Evolutionary conservation across 2,113 vertebrate species (phyloP).

Genomic region (Seriola rivoliana): DNA sequence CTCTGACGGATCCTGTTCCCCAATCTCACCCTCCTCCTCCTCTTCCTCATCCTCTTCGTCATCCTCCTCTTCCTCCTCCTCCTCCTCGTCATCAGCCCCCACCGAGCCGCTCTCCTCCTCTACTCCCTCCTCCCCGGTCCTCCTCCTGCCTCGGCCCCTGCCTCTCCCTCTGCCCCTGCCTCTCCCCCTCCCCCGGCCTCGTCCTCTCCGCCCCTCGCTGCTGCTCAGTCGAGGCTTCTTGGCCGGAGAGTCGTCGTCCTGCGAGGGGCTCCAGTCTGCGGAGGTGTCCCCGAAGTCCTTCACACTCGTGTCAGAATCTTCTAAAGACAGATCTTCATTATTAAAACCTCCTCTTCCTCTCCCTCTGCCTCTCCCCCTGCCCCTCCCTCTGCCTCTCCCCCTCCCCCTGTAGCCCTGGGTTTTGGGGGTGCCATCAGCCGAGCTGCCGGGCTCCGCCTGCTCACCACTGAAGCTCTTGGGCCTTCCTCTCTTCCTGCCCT

Average conservation of each 20-base stretch:
- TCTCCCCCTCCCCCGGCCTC: conserved; percentile 61
- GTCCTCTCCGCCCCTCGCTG: conserved; percentile 53
- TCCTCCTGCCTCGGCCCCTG: conserved; percentile 59
- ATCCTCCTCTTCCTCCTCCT: conserved; percentile 32
- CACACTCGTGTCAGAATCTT: conserved; percentile 59
- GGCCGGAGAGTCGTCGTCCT: conserved; percentile 38
- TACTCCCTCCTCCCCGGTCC: neutral
- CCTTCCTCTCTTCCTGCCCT: conserved; percentile 83
- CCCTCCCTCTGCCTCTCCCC: conserved; percentile 48
- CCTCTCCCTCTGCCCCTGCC: conserved; percentile 33
- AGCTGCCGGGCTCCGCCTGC: conserved; percentile 31
- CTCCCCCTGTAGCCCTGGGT: conserved; percentile 48
- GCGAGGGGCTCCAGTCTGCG: conserved; percentile 76
- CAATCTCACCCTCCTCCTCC: conserved; percentile 82
- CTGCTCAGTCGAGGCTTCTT: conserved; percentile 59
- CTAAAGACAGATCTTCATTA: conserved; percentile 27
- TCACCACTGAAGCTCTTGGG: conserved; percentile 62
- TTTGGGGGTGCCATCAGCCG: neutral
- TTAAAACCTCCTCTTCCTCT: conserved; percentile 42
- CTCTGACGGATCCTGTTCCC: conserved; percentile 54
- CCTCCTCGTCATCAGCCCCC: conserved; percentile 27
- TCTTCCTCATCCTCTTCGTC: conserved; percentile 60
- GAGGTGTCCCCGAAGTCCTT: conserved; percentile 74
- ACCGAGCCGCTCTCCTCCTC: conserved; percentile 7
- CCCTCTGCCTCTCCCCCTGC: conserved; percentile 44